A percentile compares a stretch with the other conserved stretches of the same genome.
These are phyloP conservation scores for Lepetodrilus schrolli DNA, from an alignment of 2,888 invertebrate genomes.

Conservation along the genomic window DNA sequence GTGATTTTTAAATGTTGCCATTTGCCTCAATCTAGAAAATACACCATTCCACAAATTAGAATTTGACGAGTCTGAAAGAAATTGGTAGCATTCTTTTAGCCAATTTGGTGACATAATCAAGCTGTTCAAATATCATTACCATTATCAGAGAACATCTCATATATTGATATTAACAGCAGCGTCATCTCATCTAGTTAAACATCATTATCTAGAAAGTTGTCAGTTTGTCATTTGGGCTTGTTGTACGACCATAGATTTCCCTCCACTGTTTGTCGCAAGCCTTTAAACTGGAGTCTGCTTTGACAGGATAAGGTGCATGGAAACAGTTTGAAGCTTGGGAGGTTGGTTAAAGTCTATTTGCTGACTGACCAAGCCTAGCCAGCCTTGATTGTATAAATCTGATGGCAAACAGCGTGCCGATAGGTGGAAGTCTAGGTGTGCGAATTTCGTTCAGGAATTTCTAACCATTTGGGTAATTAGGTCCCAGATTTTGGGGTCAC, in stretches of 20 bases:
- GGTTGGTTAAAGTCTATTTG: neutral
- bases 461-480: neutral
- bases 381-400: neutral
- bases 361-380: neutral
- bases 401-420: neutral
- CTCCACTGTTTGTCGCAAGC: neutral
- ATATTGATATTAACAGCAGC: neutral
- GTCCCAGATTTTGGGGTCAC: neutral
- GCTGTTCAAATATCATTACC: no score
- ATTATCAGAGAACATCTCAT: no score
- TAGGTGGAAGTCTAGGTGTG: conserved; percentile 10
- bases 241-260: neutral
- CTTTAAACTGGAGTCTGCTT: neutral
- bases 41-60: no score
- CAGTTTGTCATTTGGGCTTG: neutral
- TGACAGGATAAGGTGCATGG: neutral
- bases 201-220: neutral
- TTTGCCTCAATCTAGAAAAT: no score
- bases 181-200: neutral
- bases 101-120: no score
- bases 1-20: no score
- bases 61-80: no score
- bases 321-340: neutral
- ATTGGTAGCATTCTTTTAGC: no score
- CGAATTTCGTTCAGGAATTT: conserved; percentile 19